phyloP scores from a whole-genome alignment of 2,113 vertebrate genomes.

The Siniperca chuatsi region DNA sequence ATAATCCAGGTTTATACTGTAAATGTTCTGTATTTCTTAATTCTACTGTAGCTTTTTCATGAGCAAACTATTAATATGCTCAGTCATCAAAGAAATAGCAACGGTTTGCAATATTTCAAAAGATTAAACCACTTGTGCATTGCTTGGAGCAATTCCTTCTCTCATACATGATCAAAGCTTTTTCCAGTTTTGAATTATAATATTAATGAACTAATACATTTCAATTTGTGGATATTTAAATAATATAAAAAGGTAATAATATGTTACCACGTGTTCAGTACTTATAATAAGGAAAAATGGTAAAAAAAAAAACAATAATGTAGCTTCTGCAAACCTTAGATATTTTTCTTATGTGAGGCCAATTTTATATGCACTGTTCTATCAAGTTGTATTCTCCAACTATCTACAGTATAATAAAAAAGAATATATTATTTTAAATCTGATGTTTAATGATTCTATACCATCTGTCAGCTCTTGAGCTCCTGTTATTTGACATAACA shows the following conservation, averaged over 20 bases:
- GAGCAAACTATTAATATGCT: background rate
- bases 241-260: background rate
- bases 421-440: background rate
- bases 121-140: background rate
- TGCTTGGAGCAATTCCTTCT: background rate
- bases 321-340: background rate
- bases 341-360: background rate
- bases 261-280: background rate
- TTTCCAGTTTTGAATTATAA: slow-evolving; percentile 7
- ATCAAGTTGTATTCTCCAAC: background rate
- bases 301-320: background rate
- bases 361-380: background rate
- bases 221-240: background rate
- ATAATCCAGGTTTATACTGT: background rate
- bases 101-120: slow-evolving; percentile 1
- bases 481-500: slow-evolving; percentile 1
- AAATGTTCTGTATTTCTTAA: background rate
- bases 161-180: slow-evolving; percentile 35
- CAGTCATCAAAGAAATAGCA: slow-evolving; percentile 13
- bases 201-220: slow-evolving; percentile 29
- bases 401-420: background rate
- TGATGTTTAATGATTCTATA: background rate
- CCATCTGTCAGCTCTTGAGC: background rate
- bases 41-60: background rate
- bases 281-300: background rate